Evolutionary conservation across 2,888 invertebrate genomes (phyloP).

Genomic region (Spisula solida): DNA sequence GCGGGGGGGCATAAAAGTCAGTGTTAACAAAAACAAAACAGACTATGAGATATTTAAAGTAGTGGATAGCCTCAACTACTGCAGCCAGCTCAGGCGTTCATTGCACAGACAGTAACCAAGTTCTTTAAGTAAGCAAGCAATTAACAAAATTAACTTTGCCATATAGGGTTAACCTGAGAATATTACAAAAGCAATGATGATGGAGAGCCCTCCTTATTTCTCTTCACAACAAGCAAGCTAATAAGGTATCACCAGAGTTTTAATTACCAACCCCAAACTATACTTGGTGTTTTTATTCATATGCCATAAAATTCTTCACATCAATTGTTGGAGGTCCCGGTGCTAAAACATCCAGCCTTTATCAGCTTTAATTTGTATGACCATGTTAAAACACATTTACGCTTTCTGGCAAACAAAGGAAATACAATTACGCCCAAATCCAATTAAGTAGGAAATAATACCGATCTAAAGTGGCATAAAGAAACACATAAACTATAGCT

Average conservation of each 20-base stretch:
- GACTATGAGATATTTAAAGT: no score
- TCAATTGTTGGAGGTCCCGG: background rate
- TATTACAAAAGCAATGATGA: no score
- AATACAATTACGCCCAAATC: constrained; percentile 68
- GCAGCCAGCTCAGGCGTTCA: no score
- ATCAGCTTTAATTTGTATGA: constrained; percentile 50
- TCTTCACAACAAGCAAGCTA: no score
- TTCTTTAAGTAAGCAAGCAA: no score
- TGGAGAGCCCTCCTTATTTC: no score
- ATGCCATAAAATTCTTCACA: background rate
- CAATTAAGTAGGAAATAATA: constrained; percentile 70
- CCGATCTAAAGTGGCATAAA: constrained; percentile 60
- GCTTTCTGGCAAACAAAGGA: constrained; percentile 56
- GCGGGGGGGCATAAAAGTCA: no score
- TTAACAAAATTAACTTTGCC: no score
- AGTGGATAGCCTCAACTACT: no score
- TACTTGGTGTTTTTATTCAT: background rate
- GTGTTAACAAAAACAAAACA: no score
- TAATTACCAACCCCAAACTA: constrained; percentile 4
- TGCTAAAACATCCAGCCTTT: constrained; percentile 22
- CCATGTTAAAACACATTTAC: constrained; percentile 52
- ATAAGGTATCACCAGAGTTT: background rate
- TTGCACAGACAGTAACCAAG: no score
- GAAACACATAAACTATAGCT: constrained; percentile 68
- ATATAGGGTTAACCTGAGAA: no score